A percentile compares a stretch with the other conserved stretches of the same genome.
These are phyloP conservation scores for Sceloporus undulatus DNA, from an alignment of 2,113 vertebrate species.

Conservation along the genomic window DNA sequence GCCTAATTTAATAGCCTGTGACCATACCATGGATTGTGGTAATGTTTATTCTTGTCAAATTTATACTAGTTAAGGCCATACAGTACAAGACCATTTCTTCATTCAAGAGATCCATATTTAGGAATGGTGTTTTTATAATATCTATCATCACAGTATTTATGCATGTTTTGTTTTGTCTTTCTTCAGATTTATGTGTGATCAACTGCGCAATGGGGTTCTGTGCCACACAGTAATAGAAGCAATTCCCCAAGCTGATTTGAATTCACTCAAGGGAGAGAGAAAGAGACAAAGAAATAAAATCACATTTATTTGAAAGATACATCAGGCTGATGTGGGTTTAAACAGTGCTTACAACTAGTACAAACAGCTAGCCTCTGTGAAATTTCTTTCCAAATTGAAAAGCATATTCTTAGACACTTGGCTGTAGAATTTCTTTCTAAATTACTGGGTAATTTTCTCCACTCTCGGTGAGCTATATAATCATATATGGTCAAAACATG, in stretches of 20 bases:
- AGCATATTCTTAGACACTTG: conserved; percentile 62
- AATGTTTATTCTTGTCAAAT: neutral
- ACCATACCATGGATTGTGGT: neutral
- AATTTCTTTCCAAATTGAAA: conserved; percentile 70
- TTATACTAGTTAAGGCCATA: neutral
- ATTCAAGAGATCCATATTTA: neutral
- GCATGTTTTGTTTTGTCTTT: conserved; percentile 38
- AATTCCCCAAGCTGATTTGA: conserved; percentile 57
- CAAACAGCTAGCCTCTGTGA: conserved; percentile 66
- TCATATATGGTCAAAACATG: conserved; percentile 70
- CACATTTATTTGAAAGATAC: conserved; percentile 67
- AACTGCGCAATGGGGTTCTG: conserved; percentile 32
- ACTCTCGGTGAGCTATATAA: conserved; percentile 67
- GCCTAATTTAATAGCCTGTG: neutral
- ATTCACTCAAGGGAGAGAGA: conserved; percentile 53
- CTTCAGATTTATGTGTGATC: conserved; percentile 52
- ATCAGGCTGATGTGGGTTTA: conserved; percentile 57
- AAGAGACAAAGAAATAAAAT: conserved; percentile 58
- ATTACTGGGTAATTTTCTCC: conserved; percentile 73
- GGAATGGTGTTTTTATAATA: neutral
- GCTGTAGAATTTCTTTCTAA: conserved; percentile 68
- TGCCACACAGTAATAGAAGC: conserved; percentile 39
- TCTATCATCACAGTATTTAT: neutral
- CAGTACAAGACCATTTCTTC: neutral
- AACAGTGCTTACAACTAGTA: conserved; percentile 66